Percentiles rank a stretch among this genome's conserved stretches.
phyloP scores from a whole-genome alignment of 1,140 invertebrate species.

The Acromyrmex charruanus region DNA sequence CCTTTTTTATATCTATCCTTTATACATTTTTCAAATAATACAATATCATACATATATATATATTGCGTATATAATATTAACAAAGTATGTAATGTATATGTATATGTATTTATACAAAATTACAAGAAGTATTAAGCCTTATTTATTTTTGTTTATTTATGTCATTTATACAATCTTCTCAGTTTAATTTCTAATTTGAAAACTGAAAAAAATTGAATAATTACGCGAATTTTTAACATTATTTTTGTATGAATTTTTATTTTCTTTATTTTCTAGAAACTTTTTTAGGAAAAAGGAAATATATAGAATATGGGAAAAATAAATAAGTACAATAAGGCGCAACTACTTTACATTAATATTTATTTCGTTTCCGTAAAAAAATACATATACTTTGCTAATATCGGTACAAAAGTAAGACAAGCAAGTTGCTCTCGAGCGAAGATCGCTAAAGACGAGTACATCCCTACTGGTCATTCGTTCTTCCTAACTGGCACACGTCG shows the following conservation, averaged over 20 bases:
- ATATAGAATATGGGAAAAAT: neutral
- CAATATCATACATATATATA: neutral
- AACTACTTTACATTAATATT: conserved; percentile 70
- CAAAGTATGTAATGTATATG: neutral
- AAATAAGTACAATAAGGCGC: neutral
- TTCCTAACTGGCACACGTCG: conserved; percentile 62
- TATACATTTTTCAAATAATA: neutral
- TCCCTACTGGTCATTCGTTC: conserved; percentile 40
- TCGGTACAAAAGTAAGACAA: conserved; percentile 77
- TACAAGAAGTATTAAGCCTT: neutral
- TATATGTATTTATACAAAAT: neutral
- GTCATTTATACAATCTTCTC: neutral
- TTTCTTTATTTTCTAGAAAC: neutral
- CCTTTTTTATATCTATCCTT: neutral
- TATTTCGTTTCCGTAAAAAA: conserved; percentile 79
- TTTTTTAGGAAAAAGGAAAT: neutral
- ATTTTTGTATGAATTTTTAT: neutral
- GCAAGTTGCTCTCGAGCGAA: conserved; percentile 71
- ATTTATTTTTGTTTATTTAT: neutral
- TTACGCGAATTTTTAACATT: neutral
- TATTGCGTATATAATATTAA: neutral
- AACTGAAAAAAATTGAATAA: neutral
- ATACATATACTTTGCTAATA: conserved; percentile 79
- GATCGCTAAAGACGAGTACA: conserved; percentile 50
- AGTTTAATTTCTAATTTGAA: neutral